These are phyloP conservation scores for Phaethon lepturus DNA, from an alignment of 2,113 vertebrate genomes.

Conservation along the genomic window DNA sequence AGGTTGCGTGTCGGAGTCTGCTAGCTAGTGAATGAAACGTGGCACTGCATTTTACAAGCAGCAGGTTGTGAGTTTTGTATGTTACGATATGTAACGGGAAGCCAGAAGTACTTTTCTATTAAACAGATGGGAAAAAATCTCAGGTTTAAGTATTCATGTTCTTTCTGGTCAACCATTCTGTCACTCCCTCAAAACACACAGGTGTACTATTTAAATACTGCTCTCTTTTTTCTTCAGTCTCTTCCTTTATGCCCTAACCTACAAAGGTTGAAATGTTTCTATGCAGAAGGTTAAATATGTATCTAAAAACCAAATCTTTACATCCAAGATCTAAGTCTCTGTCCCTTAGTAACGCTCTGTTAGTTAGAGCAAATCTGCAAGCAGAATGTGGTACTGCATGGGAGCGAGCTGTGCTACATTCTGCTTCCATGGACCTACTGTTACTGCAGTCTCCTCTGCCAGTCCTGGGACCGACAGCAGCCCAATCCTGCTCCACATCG, in stretches of 20 bases:
- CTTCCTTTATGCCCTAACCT: background rate
- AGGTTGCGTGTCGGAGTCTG: fast-evolving
- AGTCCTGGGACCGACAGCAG: background rate
- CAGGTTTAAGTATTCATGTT: background rate
- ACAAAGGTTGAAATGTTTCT: background rate
- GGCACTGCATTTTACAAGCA: background rate
- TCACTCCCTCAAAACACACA: background rate
- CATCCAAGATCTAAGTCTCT: background rate
- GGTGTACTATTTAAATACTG: background rate
- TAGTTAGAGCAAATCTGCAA: background rate
- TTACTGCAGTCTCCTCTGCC: fast-evolving
- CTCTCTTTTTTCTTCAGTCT: background rate
- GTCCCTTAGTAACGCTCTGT: background rate
- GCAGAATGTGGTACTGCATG: fast-evolving
- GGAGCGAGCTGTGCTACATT: background rate
- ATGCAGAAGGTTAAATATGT: background rate
- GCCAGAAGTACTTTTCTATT: background rate
- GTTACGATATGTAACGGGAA: fast-evolving
- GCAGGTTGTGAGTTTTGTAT: background rate
- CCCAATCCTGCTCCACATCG: fast-evolving
- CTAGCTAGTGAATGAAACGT: background rate
- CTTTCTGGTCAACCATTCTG: background rate
- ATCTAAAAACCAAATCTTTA: background rate
- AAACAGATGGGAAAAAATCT: background rate
- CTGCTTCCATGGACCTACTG: background rate